These are phyloP conservation scores for Acrobasis suavella DNA, from an alignment of 2,888 invertebrate genomes.

Conservation along the genomic window DNA sequence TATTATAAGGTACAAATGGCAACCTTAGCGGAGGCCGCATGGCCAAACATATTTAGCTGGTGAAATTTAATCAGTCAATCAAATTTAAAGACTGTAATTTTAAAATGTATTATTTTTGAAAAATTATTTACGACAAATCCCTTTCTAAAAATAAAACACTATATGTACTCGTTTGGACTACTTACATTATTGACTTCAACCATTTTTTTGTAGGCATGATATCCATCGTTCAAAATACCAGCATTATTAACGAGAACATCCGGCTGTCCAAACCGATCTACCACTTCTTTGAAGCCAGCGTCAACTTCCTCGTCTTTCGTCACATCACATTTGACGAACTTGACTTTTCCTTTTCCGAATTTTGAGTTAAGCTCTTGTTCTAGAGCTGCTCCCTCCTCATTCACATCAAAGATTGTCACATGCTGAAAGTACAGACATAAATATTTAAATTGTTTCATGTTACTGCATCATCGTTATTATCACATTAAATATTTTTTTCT, in stretches of 20 bases:
- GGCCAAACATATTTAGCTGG: too few species aligned
- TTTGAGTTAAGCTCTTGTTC: not conserved
- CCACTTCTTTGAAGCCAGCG: slow-evolving; percentile 31
- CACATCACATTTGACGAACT: not conserved
- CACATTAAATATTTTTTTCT: too few species aligned
- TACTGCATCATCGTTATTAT: too few species aligned
- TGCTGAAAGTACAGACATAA: not conserved
- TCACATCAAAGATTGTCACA: not conserved
- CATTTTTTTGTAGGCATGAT: slow-evolving; percentile 34
- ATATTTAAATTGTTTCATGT: too few species aligned
- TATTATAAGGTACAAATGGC: too few species aligned
- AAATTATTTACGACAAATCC: too few species aligned
- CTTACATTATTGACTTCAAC: slow-evolving; percentile 44
- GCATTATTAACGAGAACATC: slow-evolving; percentile 47
- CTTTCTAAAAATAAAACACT: too few species aligned
- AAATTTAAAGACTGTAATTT: too few species aligned
- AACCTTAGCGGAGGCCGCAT: too few species aligned
- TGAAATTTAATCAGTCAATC: too few species aligned
- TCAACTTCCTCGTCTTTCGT: slow-evolving; percentile 40
- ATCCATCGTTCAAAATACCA: slow-evolving; percentile 42
- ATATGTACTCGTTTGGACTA: not conserved
- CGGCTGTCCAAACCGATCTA: slow-evolving; percentile 33
- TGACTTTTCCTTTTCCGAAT: not conserved
- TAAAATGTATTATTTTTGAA: too few species aligned
- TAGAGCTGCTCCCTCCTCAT: not conserved